phyloP scores from a whole-genome alignment of 23 tunicate genomes.

The Trididemnum miniatum region DNA sequence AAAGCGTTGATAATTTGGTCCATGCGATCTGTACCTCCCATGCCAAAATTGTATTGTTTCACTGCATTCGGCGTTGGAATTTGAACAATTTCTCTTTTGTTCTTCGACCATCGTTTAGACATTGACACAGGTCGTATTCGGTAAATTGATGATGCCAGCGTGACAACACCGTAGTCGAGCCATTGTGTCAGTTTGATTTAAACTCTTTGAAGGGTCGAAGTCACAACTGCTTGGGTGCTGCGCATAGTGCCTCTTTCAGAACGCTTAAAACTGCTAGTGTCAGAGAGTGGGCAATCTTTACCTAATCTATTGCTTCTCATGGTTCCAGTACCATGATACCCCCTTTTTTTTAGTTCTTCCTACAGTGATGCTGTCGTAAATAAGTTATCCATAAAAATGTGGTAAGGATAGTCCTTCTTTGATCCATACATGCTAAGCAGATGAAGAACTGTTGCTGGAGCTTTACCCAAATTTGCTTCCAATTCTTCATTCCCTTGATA shows the following conservation, averaged over 20 bases:
- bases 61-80: slow-evolving; percentile 6
- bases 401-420: not conserved
- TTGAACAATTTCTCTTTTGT: not conserved
- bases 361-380: not conserved
- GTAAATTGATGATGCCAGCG: slow-evolving; percentile 1
- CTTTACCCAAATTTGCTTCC: not conserved
- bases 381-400: slow-evolving; percentile 1
- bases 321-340: not conserved
- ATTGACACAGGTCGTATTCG: not conserved
- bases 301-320: not conserved
- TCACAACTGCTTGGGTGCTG: not conserved
- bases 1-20: not conserved
- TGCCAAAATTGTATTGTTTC: not conserved
- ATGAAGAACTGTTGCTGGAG: not conserved
- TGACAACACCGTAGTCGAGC: not conserved
- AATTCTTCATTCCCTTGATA: not conserved
- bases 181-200: not conserved
- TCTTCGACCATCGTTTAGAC: slow-evolving; percentile 4
- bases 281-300: not conserved
- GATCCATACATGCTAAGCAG: not conserved
- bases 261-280: not conserved
- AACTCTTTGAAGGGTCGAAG: not conserved
- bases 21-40: slow-evolving; percentile 9
- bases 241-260: slow-evolving; percentile 12
- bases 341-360: not conserved